A percentile compares a stretch with the other conserved stretches of the same genome.
Evolutionary conservation across 2,888 invertebrate species (phyloP).

Genomic region (Antheraea assamensis): DNA sequence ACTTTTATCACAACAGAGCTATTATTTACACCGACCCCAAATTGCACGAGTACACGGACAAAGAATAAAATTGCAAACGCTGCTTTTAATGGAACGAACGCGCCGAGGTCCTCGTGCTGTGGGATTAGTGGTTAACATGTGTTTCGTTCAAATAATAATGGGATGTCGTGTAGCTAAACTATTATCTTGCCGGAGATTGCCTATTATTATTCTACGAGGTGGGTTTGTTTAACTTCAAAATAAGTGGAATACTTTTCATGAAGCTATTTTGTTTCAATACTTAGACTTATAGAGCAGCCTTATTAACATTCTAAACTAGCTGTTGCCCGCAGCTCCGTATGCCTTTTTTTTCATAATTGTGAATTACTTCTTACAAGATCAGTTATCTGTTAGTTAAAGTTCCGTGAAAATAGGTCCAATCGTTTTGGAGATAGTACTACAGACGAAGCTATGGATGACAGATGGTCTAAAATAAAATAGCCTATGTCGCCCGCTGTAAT

Average conservation of each 20-base stretch:
- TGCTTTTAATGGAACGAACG: conserved; percentile 6
- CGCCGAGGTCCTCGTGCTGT: conserved; percentile 3
- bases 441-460: too few species aligned
- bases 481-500: too few species aligned
- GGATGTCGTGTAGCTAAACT: background rate
- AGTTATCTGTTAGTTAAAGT: too few species aligned
- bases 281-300: too few species aligned
- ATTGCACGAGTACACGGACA: conserved; percentile 3
- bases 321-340: too few species aligned
- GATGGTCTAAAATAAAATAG: too few species aligned
- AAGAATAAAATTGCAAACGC: conserved; percentile 1
- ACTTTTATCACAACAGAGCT: background rate
- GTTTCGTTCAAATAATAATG: conserved; percentile 10
- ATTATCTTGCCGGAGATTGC: conserved; percentile 11
- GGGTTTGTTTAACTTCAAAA: background rate
- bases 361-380: too few species aligned
- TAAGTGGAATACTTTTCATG: background rate
- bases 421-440: too few species aligned
- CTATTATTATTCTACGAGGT: conserved; percentile 7
- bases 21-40: conserved; percentile 1
- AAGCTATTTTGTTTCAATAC: background rate
- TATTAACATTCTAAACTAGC: too few species aligned
- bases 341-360: too few species aligned
- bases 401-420: too few species aligned
- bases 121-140: conserved; percentile 15